A percentile compares a stretch with the other conserved stretches of the same genome.
Conservation (phyloP, 2,888 invertebrate genomes). For the Epistrophella euchroma region DNA sequence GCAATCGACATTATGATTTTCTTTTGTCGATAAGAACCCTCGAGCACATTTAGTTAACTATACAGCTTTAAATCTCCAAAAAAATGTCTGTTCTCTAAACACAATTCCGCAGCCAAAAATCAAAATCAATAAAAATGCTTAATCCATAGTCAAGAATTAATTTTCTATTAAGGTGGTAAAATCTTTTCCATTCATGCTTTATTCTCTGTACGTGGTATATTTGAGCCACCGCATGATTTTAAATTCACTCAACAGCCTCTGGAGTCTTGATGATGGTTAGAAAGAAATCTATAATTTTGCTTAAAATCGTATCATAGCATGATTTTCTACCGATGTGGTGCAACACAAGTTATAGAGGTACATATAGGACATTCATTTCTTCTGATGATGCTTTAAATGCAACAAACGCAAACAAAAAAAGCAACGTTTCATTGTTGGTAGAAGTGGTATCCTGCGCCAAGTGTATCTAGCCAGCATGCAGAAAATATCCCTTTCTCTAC, state of each 20-base stretch:
- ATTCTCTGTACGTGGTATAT: not conserved
- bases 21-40: not conserved
- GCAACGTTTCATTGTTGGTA: conserved; percentile 35
- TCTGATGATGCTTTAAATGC: conserved; percentile 5
- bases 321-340: conserved; percentile 26
- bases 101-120: conserved; percentile 21
- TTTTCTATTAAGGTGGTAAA: conserved; percentile 50
- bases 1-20: conserved; percentile 32
- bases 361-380: conserved; percentile 24
- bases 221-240: conserved; percentile 8
- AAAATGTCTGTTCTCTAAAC: conserved; percentile 1
- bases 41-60: not conserved
- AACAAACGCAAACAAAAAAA: conserved; percentile 3
- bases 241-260: conserved; percentile 27
- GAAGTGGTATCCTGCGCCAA: conserved; percentile 1
- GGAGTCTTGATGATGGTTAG: not conserved
- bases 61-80: conserved; percentile 17
- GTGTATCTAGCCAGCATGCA: conserved; percentile 2
- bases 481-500: conserved; percentile 31
- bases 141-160: conserved; percentile 27
- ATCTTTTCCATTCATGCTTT: conserved; percentile 29
- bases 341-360: conserved; percentile 17
- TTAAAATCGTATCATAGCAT: conserved; percentile 18
- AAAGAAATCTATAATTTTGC: conserved; percentile 36
- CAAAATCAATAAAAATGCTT: conserved; percentile 39